These are phyloP conservation scores for Sphaeramia orbicularis DNA, from an alignment of 2,797 vertebrate species.

Conservation along the genomic window DNA sequence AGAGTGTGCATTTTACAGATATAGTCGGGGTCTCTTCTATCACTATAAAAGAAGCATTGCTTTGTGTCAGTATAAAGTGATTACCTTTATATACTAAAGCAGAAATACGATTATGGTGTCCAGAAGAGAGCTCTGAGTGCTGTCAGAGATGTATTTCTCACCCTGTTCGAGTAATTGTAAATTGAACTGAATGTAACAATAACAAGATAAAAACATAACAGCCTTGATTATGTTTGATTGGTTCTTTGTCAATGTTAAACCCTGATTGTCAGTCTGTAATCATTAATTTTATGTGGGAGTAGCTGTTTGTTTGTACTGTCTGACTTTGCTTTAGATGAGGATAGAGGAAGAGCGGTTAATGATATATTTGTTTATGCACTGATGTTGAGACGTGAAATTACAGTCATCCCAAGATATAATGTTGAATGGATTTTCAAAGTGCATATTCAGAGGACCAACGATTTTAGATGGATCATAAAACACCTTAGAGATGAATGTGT, in stretches of 20 bases:
- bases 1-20: constrained; percentile 8
- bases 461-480: not conserved
- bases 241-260: not conserved
- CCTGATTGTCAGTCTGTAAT: not conserved
- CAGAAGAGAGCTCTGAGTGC: not conserved
- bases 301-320: too few relatives aligned
- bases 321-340: too few relatives aligned
- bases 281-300: too few relatives aligned
- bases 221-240: not conserved
- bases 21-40: constrained; percentile 2
- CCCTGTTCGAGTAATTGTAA: constrained; percentile 1
- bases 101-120: constrained; percentile 6
- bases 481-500: not conserved
- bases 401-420: too few relatives aligned
- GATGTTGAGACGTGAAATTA: too few relatives aligned
- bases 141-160: constrained; percentile 12
- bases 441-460: too few relatives aligned
- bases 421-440: too few relatives aligned
- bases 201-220: not conserved
- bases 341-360: too few relatives aligned
- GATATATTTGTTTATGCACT: too few relatives aligned
- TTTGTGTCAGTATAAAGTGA: constrained; percentile 22
- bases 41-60: constrained; percentile 8
- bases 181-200: not conserved
- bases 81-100: constrained; percentile 11